Conservation (phyloP, 2,113 vertebrate genomes). For the Mandrillus leucophaeus region DNA sequence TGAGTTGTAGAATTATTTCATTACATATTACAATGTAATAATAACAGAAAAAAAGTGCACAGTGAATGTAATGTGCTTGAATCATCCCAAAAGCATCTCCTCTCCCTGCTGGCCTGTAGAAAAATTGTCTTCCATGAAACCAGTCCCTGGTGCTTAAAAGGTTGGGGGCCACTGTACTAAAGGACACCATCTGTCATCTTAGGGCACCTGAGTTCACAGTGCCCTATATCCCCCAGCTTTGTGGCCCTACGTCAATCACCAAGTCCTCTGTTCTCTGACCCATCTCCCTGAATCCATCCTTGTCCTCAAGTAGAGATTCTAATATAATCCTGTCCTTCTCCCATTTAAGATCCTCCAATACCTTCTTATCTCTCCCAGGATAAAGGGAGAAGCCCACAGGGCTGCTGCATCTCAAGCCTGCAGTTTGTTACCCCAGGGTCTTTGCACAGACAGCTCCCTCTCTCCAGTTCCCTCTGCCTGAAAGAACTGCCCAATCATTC, state of each 20-base stretch:
- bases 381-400: neutral
- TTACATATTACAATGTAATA: too few species aligned
- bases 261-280: neutral
- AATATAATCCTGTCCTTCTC: neutral
- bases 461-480: neutral
- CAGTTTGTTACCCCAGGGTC: neutral
- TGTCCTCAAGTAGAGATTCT: neutral
- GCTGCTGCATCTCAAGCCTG: neutral
- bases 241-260: rapidly evolving
- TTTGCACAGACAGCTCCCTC: neutral
- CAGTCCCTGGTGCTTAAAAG: too few species aligned
- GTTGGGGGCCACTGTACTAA: too few species aligned
- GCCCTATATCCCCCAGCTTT: neutral
- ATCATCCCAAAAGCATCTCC: too few species aligned
- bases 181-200: too few species aligned
- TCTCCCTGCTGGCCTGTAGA: too few species aligned
- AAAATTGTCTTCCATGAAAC: too few species aligned
- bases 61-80: too few species aligned
- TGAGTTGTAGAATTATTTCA: too few species aligned
- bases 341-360: neutral
- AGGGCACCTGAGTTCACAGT: too few species aligned
- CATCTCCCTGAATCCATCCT: neutral
- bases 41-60: too few species aligned
- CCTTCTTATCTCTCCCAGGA: neutral
- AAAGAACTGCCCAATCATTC: neutral